Evolutionary conservation across 2,797 vertebrate genomes (phyloP).

Genomic region (Eulemur coronatus): DNA sequence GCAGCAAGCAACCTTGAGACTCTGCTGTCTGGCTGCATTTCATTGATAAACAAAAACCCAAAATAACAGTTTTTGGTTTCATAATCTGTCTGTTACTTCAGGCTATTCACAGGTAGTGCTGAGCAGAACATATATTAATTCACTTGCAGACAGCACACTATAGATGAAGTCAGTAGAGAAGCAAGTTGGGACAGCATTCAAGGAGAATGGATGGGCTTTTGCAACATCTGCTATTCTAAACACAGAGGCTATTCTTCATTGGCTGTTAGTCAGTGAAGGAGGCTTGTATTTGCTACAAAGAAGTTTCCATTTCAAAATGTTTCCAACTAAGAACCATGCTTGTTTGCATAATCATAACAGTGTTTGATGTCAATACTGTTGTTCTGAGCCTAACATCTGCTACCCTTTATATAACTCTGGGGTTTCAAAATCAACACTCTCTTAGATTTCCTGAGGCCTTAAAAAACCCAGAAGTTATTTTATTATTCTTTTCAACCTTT

Average conservation of each 20-base stretch:
- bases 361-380: constrained; percentile 51
- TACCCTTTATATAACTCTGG: neutral
- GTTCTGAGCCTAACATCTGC: constrained; percentile 66
- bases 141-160: neutral
- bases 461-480: constrained; percentile 11
- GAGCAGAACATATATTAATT: neutral
- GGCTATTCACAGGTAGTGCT: neutral
- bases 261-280: constrained; percentile 6
- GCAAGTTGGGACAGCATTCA: neutral
- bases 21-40: constrained; percentile 30
- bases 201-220: neutral
- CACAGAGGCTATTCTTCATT: neutral
- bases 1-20: constrained; percentile 3
- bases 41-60: constrained; percentile 25
- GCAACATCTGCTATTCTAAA: neutral
- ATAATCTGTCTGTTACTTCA: neutral
- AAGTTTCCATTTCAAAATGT: constrained; percentile 44
- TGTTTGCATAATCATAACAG: constrained; percentile 38
- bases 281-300: neutral
- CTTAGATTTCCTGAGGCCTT: constrained; percentile 1
- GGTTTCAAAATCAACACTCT: constrained; percentile 4
- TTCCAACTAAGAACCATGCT: constrained; percentile 32
- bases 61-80: neutral
- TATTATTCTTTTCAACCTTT: constrained; percentile 68
- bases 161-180: neutral